Evolutionary conservation across 2,113 vertebrate species (phyloP).

Genomic region (Mustela lutreola): DNA sequence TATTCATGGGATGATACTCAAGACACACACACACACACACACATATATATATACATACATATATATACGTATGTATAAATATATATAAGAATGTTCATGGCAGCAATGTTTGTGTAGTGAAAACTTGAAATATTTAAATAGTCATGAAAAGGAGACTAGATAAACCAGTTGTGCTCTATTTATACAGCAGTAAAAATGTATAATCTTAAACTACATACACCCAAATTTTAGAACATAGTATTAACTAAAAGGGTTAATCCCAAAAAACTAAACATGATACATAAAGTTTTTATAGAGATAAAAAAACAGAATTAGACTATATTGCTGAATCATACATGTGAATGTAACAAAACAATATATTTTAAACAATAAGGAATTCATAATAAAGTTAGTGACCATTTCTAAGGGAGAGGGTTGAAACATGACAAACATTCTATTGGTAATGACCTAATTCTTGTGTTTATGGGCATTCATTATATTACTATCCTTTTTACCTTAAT

Average conservation of each 20-base stretch:
- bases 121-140: background rate
- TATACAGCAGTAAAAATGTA: background rate
- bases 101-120: background rate
- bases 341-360: background rate
- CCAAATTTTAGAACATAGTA: background rate
- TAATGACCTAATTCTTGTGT: constrained; percentile 15
- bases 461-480: background rate
- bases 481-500: background rate
- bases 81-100: background rate
- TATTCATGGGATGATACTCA: background rate
- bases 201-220: background rate
- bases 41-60: too few relatives aligned
- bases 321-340: background rate
- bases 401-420: background rate
- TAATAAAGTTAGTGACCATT: background rate
- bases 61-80: too few relatives aligned
- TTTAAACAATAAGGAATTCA: constrained; percentile 13
- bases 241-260: constrained; percentile 22
- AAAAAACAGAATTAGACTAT: background rate
- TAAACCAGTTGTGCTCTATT: background rate
- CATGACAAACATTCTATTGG: background rate
- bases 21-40: background rate
- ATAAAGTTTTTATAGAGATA: background rate
- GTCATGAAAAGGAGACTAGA: background rate
- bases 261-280: background rate